Base-by-base conservation (phyloP, 2,113 vertebrate genomes). In the Ailuropoda melanoleuca region DNA sequence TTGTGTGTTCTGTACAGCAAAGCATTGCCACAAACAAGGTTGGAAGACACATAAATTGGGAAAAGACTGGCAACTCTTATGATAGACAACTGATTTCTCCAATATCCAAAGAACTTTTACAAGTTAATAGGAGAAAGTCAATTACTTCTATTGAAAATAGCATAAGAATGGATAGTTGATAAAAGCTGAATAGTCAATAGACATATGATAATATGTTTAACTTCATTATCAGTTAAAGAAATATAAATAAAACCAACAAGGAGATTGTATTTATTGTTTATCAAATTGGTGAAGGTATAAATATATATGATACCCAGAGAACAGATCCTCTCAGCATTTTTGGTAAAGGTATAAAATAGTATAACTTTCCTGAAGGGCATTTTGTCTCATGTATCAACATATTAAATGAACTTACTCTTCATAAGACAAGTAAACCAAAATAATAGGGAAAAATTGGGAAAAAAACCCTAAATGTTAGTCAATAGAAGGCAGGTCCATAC, bases 371-470 rank as follows among this genome's bases (percentile, higher is more conserved):
- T 62, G 9, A 43, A 78, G 72, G 11, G 21, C 70, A 53, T 90
- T 90, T 89, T 85, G 60, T 78, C 34, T 85, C 53, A n/a, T 78
- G 15, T 78, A 55, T 62, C 29, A 93, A 31, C 55, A 90, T 86
- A 78, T 68, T 89, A 89, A 68, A 77, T 82, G 4, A 88, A 60
- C 13, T 92, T 74, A 55, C 3, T 53, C 64, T 88, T 75, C 56
- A 96, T 75, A 96, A 88, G 55, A 80, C 26, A 74, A 89, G 29
- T 84, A 10, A 75, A 84, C 66, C 74, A 96, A 88, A 88, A 74
- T 64, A 96, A 80, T 39, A 78, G 53, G 39, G 80, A 18, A 86
- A 80, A 86, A 86, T 7, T 91, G 39, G 55, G 21, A 43, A 13
- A 1, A 39, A 60, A 24, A n/a, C 43, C n/a, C 6, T 83, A 74